Evolutionary conservation across 2,888 invertebrate species (phyloP).

Genomic region (Cyaniris semiargus): DNA sequence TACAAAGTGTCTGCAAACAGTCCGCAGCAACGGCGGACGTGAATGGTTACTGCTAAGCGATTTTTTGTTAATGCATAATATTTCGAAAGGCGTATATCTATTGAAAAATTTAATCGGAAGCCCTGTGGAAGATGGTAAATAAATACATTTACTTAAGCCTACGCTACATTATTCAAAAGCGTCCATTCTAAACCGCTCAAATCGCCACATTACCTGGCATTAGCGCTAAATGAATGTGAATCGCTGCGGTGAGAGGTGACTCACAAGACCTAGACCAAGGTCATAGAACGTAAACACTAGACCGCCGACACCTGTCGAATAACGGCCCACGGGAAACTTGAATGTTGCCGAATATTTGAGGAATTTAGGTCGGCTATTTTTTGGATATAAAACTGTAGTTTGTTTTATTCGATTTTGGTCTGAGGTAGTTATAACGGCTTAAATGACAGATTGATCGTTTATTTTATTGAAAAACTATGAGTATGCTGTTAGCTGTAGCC

Average conservation of each 20-base stretch:
- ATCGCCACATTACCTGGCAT: not conserved
- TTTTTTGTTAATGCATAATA: too few relatives aligned
- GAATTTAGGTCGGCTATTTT: not conserved
- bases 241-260: slow-evolving; percentile 27
- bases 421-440: not conserved
- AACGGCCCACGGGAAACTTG: slow-evolving; percentile 1
- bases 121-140: too few relatives aligned
- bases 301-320: slow-evolving; percentile 18
- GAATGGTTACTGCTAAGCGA: too few relatives aligned
- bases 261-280: slow-evolving; percentile 36
- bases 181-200: not conserved
- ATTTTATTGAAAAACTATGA: too few relatives aligned
- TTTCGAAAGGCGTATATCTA: too few relatives aligned
- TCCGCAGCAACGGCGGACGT: too few relatives aligned
- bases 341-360: not conserved
- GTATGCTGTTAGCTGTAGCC: too few relatives aligned
- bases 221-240: not conserved
- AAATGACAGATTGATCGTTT: not conserved
- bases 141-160: too few relatives aligned
- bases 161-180: not conserved
- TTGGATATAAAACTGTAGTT: not conserved
- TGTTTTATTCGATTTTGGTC: not conserved
- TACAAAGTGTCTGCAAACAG: too few relatives aligned
- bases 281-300: slow-evolving; percentile 33
- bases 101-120: too few relatives aligned